Evolutionary conservation across 1,140 invertebrate species (phyloP).

Genomic region (Batillaria attramentaria): DNA sequence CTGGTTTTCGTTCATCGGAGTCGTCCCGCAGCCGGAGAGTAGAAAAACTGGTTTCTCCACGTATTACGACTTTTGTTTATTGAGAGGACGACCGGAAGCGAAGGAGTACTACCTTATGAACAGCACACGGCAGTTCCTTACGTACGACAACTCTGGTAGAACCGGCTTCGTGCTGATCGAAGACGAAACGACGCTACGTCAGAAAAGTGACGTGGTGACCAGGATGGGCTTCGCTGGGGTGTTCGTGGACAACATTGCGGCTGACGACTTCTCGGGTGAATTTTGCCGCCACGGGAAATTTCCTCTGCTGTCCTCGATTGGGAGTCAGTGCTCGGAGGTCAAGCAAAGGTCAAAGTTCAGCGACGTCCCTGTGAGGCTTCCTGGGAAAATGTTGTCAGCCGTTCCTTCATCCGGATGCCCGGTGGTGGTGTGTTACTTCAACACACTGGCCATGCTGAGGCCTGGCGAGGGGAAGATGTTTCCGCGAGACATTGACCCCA

Average conservation of each 20-base stretch:
- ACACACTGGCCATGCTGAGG: not conserved
- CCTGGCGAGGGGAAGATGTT: not conserved
- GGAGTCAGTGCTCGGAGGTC: not conserved
- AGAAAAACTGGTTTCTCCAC: not conserved
- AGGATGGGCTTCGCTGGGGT: not conserved
- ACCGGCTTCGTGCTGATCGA: not conserved
- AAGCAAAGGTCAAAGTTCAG: not conserved
- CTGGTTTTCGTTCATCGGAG: not conserved
- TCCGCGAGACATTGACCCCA: not conserved
- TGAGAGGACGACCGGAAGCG: not conserved
- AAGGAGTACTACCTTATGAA: not conserved
- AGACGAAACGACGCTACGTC: not conserved
- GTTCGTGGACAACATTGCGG: not conserved
- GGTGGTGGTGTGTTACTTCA: constrained; percentile 3
- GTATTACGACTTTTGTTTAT: not conserved
- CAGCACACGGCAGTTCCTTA: not conserved
- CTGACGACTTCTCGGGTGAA: not conserved
- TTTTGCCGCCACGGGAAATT: not conserved
- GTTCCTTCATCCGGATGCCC: not conserved
- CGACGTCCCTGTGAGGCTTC: too few species aligned
- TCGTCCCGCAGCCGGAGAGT: not conserved
- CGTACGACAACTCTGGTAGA: not conserved
- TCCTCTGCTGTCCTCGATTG: not conserved
- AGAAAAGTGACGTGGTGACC: not conserved
- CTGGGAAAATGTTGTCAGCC: not conserved